Evolutionary conservation across 1,140 invertebrate species (phyloP), one percentile per base, ranked within the genome.

Genomic region (Bactericera cockerelli): DNA sequence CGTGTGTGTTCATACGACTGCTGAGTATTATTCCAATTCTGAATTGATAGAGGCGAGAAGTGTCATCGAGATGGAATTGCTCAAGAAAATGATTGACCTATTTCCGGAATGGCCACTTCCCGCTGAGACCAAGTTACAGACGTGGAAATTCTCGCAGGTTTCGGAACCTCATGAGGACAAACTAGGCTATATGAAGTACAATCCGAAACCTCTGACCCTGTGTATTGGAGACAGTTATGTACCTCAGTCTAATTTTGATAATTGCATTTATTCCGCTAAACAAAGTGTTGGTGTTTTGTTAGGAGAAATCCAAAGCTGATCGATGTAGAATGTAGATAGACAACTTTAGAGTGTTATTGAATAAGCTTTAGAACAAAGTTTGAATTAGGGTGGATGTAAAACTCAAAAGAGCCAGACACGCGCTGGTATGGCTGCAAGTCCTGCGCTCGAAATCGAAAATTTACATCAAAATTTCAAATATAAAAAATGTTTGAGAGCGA

Each of bases 181-280:
- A 8, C n/a, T 49, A 10, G 42, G 42, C n/a, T 49, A 49, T 49
- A 49, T 49, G 22, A 4, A 49, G 22, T 49, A 6, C 22, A 49
- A n/a, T 49, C 4, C n/a, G 8, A 49, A 49, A n/a, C 42, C 42
- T 49, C 22, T 49, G 19, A n/a, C 19, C n/a, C 3, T 49, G 4
- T 49, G 42, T n/a, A 49, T 49, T 19, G 42, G 42, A 49, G 42
- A 49, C 22, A 49, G 42, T n/a, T 49, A 49, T 49, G 42, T 49
- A 16, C 8, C n/a, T 8, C 42, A 49, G n/a, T 49, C 42, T 16
- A 49, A 49, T 49, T 49, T 49, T 49, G 42, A 49, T 49, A 8
- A 8, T n/a, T 49, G 42, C 19, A 49, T 49, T 49, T 16, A 49
- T 49, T 49, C 42, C 22, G 42, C 42, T 49, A 49, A 49, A n/a